Evolutionary conservation across 1,140 invertebrate genomes (phyloP), one percentile per base, ranked within the genome.

Genomic region (Diachasmimorpha longicaudata): DNA sequence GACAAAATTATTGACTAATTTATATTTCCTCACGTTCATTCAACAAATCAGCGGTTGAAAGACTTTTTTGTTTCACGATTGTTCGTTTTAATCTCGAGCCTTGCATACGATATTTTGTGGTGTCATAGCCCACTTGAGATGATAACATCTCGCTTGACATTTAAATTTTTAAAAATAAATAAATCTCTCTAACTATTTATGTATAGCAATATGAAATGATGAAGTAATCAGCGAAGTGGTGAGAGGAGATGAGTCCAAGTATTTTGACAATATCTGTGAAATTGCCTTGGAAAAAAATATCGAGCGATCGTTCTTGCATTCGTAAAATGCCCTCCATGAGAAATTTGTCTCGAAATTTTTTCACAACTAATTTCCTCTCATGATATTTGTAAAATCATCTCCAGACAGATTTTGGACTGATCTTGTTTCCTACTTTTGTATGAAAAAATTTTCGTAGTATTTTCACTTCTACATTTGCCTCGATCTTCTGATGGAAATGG

Each of bases 171-270:
- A 73, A 73, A 46, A 46, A 79, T 77, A 80, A 79, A 69, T n/a
- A 77, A 73, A 66, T 83, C 75, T 84, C 81, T 83, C 77, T 82
- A 72, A 74, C 74, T 74, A 77, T 67, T 25, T 77, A 77, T 83
- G 78, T 82, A 71, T 71, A 63, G 69, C 44, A 46, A 71, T 46
- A 52, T 52, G 48, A 52, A 6, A 19, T 13, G 14, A 52, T 19
- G 14, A 52, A 52, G 6, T 19, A 52, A 52, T 52, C 48, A 52
- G 48, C 16, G n/a, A 19, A 52, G 48, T 52, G 14, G n/a, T 52
- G 16, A 52, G 14, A 52, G 14, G 0, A 42, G 39, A 1, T 13
- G 39, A 42, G 13, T 42, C 39, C 39, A 42, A 31, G 6, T 31
- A 31, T 31, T 31, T 31, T 31, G 31, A 31, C 2, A 31, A 31